Evolutionary conservation across 2,888 invertebrate genomes (phyloP), one percentile per base, ranked within the genome.

Genomic region (Incurvaria masculella): DNA sequence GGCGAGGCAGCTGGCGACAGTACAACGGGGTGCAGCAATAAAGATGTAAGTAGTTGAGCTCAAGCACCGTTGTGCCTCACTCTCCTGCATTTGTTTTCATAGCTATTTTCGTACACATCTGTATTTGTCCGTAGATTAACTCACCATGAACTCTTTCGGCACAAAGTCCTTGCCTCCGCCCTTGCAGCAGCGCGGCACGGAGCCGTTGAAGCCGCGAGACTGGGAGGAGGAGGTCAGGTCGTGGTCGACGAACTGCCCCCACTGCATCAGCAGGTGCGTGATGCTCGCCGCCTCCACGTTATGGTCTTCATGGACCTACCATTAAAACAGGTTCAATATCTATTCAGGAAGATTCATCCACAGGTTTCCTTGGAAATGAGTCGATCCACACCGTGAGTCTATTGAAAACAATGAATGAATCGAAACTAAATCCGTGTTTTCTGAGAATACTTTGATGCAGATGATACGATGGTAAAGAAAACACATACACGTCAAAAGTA

Each of bases 201-300:
- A 86, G 6, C 88, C 87, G 61, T 91, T 89, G 60, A 91, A 89
- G 6, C 89, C 87, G 56, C 84, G 78, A 1, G 88, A 85, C 58
- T 89, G 89, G 0, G 87, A 88, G 4, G 89, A 86, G 0, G 89
- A 86, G 39, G 89, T 91, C 53, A 95, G 72, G 63, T 95, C 94
- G 60, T 95, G 94, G 62, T 94, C 94, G 49, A 95, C 61, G 57
- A 95, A 87, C 68, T 95, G 94, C 0, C 94, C 94, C 91, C 94
- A 94, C 63, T 94, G 94, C 84, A 92, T 93, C 50, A 91, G 81
- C 82, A 91, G 85, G 55, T 89, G 85, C 0, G 91, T 91, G 8
- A 91, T 80, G 0, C 83, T 81, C 1, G 81, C 79, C 5, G 85
- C 81, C 54, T 87, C 88, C 1, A 80, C 80, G 57, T 86, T 84